Evolutionary conservation across 1,140 invertebrate species (phyloP), one percentile per base, ranked within the genome.

Genomic region (Colletes gigas): DNA sequence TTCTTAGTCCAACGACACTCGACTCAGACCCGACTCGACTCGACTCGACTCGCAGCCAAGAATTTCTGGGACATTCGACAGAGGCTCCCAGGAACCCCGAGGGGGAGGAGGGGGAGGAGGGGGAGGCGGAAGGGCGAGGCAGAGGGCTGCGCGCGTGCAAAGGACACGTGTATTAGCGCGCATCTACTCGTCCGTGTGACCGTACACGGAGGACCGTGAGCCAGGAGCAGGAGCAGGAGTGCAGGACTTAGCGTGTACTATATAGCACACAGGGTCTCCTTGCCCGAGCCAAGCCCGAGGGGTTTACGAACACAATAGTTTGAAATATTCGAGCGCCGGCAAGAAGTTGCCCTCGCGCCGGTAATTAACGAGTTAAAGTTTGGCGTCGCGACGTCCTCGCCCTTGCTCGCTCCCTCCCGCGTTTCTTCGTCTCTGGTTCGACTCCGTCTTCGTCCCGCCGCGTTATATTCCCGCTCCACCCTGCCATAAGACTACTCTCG

Each of bases 331-430:
- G 92, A 92, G 92, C 91, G 90, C 88, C 88, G 90, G 91, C 90
- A 93, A 93, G 92, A 93, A 93, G 92, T 93, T 93, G 91, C 92
- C 90, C 91, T 92, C 92, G 90, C 91, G 90, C 89, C 89, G 91
- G 93, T 93, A 93, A 93, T 93, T 93, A 93, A 93, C 92, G 93
- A 93, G 92, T 93, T 93, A 92, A 93, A 93, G 93, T 93, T 93
- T 93, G 92, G 92, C 92, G 93, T 92, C 92, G 91, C 91, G 90
- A 88, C 84, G 89, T 81, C 50, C 83, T 81, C 78, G 62, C 81
- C 74, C 80, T 71, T 60, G 74, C 83, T 85, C 83, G 57, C 65
- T 75, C 68, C 15, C 57, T 14, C 70, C 65, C 15, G 78, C 10
- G 52, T 60, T 73, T 62, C 47, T 19, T 70, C 50, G 52, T 55